Base-by-base conservation (phyloP, 2,797 vertebrate genomes). In the Scomberomorus guttatus region DNA sequence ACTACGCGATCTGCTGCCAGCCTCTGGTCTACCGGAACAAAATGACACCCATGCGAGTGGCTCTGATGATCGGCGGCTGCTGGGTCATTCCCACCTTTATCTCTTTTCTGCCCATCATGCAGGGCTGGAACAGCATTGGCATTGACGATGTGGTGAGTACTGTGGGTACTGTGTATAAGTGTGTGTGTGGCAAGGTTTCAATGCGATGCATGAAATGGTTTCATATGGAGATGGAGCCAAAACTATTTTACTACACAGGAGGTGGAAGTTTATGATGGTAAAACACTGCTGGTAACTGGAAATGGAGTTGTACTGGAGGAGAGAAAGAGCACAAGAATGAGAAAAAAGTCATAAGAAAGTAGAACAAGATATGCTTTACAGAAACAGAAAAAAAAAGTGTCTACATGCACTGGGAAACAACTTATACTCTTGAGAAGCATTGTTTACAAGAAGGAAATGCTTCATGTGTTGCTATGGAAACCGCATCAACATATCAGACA, bases 121-220 rank as follows among this genome's bases (percentile, higher is more conserved):
- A 98, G 94, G 98, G 98, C 92, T 99, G 98, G 98, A 99, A 99
- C 89, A 98, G 96, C 92, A 98, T 99, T 69, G 98, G 98, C 90
- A 99, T 99, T 83, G 89, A 96, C 71, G 93, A 98, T 68, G 89
- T 97, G 96, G 98, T 99, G 94, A 98, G 97, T 95, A 0, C 75
- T 44, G 60, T n/a, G 25, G 42, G n/a, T n/a, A 24, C n/a, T 52
- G 63, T 75, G 77, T 80, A 13, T 50, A 24, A 27, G 42, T 54
- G 37, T 32, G 56, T 83, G 18, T 46, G 22, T 29, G 48, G 54
- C 29, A 32, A 55, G 29, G 42, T 3, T n/a, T 52, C 5, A 20
- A 27, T 24, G 10, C 52, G 17, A 20, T 22, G 15, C 12, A 2
- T 52, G 55, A 24, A n/a, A 12, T 42, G 24, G 15, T 25, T 42